These are phyloP conservation scores for Setipinna tenuifilis DNA, from an alignment of 2,797 vertebrate species.

Conservation along the genomic window DNA sequence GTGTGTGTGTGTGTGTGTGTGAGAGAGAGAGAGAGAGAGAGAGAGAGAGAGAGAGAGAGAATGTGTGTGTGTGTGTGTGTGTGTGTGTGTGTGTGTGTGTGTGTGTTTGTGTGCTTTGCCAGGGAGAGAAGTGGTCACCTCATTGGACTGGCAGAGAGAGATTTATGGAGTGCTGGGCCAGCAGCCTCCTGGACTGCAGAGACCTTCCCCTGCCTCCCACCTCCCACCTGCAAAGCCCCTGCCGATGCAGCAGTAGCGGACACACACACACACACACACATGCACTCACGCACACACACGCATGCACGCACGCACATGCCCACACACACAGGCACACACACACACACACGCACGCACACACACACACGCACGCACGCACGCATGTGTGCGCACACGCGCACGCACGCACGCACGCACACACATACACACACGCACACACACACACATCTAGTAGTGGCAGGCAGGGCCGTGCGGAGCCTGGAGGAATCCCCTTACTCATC, in stretches of 20 bases:
- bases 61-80: background rate
- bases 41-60: too few species aligned
- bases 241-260: background rate
- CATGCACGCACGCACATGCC: background rate
- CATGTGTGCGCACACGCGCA: too few species aligned
- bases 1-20: too few species aligned
- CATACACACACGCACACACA: too few species aligned
- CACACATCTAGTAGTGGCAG: background rate
- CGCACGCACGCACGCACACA: too few species aligned
- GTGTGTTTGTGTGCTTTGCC: background rate
- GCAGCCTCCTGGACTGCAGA: background rate
- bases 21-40: too few species aligned
- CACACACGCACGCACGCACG: too few species aligned
- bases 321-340: background rate
- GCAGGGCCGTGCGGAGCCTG: background rate
- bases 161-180: slow-evolving; percentile 15
- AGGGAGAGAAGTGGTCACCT: slow-evolving; percentile 26
- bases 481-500: slow-evolving; percentile 24
- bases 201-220: background rate
- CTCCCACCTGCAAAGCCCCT: background rate
- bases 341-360: background rate
- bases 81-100: background rate
- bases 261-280: background rate
- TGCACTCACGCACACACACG: background rate
- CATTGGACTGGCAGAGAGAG: background rate